A percentile compares a stretch with the other conserved stretches of the same genome.
phyloP scores from a whole-genome alignment of 2,797 vertebrate species.

The Tangara arthus region DNA sequence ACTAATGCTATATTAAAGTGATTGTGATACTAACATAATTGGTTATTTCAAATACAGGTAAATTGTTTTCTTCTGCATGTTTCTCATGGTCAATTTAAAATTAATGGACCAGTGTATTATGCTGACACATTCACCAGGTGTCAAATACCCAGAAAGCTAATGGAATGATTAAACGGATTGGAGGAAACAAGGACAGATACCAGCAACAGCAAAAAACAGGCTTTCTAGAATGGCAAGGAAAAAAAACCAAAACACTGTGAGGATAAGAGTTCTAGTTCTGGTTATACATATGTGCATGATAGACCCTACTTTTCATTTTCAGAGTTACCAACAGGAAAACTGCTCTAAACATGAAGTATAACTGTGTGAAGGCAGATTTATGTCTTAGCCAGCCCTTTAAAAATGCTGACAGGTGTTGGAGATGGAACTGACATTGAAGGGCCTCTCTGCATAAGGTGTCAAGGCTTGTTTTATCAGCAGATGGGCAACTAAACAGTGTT shows the following conservation, averaged over 20 bases:
- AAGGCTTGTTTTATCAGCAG: background rate
- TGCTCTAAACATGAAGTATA: background rate
- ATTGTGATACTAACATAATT: background rate
- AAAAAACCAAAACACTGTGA: background rate
- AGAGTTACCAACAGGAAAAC: background rate
- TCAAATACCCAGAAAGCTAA: background rate
- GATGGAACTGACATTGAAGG: background rate
- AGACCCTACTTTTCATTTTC: background rate
- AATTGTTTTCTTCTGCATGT: background rate
- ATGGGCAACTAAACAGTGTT: background rate
- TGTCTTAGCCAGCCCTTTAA: background rate
- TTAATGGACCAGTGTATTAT: background rate
- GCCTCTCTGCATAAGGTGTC: background rate
- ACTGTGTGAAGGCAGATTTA: background rate
- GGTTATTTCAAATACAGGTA: background rate
- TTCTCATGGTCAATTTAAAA: background rate
- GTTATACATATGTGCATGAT: background rate
- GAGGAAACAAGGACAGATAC: background rate
- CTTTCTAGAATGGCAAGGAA: background rate
- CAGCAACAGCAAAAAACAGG: background rate
- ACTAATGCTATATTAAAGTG: background rate
- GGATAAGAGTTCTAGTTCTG: background rate
- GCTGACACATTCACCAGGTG: background rate
- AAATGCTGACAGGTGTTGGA: background rate
- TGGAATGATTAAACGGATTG: background rate